Percentiles rank a stretch among this genome's conserved stretches.
These are phyloP conservation scores for Myotis davidii DNA, from an alignment of 2,113 vertebrate genomes.

Conservation along the genomic window DNA sequence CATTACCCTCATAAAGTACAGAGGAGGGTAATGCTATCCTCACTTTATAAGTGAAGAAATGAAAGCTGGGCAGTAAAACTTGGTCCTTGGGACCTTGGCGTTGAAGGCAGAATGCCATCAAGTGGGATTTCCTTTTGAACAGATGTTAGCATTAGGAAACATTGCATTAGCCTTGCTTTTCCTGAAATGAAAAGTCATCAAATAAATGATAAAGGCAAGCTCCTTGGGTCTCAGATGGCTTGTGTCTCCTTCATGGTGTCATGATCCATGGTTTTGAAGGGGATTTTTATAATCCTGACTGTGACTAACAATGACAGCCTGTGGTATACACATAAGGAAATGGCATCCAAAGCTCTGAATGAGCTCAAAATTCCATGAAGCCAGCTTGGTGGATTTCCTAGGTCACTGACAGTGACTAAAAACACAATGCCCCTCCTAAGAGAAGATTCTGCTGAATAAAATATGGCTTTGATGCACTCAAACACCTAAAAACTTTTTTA, in stretches of 20 bases:
- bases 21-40: not conserved
- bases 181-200: not conserved
- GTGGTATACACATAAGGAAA: not conserved
- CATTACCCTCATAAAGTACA: not conserved
- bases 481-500: not conserved
- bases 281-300: not conserved
- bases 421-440: not conserved
- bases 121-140: not conserved
- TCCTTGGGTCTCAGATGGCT: not conserved
- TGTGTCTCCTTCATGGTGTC: not conserved
- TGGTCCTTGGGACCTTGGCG: too few species aligned
- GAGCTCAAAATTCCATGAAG: slow-evolving; percentile 1
- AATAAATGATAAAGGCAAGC: not conserved
- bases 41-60: not conserved
- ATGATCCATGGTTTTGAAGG: not conserved
- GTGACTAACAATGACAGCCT: not conserved
- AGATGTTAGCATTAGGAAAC: not conserved
- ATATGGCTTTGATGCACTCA: not conserved
- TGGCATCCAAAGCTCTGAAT: slow-evolving; percentile 1
- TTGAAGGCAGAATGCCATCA: not conserved
- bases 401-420: slow-evolving; percentile 16
- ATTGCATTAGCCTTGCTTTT: not conserved
- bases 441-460: not conserved
- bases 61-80: not conserved
- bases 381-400: not conserved